Evolutionary conservation across 2,113 vertebrate species (phyloP), one percentile per base, ranked within the genome.

Genomic region (Diphyllodes magnificus): DNA sequence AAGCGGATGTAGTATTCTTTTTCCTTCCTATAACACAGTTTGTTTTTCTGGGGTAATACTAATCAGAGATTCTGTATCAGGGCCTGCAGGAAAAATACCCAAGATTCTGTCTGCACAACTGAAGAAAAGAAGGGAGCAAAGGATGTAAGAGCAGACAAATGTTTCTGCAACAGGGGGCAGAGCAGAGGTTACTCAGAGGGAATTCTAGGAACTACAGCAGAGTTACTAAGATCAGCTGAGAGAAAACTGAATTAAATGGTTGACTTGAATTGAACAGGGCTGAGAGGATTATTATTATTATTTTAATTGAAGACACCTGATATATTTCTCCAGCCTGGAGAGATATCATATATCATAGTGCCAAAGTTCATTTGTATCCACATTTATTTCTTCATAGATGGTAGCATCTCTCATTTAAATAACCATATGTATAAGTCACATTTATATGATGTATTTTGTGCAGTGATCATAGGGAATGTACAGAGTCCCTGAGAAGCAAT

Each of bases 291-390:
- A 82, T 78, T 95, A 56, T 76, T 92, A 61, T 88, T 91, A 86
- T 92, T 88, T 94, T 96, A 91, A 95, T 94, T 96, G 90, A 95
- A 93, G 70, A 80, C 78, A 85, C 61, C 65, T 93, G 73, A 82
- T 96, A 72, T 56, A 90, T 82, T 91, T 95, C 49, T 64, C 53
- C 78, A 91, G 66, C 37, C 54, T 82, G n/a, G 18, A 72, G 40
- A 73, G 28, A 20, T 45, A 21, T 73, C 66, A 50, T 93, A 54
- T 59, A 86, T 88, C 72, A 92, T 54, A 65, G 42, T 90, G 85
- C 25, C 79, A 90, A 90, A 94, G 79, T 82, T 63, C 71, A 92
- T 88, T 92, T 92, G 64, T 94, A 64, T 89, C 77, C 25, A n/a
- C 77, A 82, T 91, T 83, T 82, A 75, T 93, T 89, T 92, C 83